These are phyloP conservation scores for Megastigmus dorsalis DNA, from an alignment of 2,888 invertebrate species.

Conservation along the genomic window DNA sequence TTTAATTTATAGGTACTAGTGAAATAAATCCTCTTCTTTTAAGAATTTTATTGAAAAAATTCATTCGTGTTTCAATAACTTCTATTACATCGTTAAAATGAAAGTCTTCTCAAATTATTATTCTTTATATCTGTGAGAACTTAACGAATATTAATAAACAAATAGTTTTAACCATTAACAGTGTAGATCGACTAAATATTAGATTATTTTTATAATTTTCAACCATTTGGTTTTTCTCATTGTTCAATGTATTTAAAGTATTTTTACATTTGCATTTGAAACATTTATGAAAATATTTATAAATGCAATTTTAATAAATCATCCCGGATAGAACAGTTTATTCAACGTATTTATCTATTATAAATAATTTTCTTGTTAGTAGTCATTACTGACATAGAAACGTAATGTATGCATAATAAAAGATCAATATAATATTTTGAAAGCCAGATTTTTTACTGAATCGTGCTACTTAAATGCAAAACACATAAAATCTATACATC, in stretches of 20 bases:
- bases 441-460: not conserved
- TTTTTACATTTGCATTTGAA: not conserved
- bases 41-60: too few relatives aligned
- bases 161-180: too few relatives aligned
- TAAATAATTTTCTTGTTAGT: slow-evolving; percentile 2
- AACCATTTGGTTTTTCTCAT: not conserved
- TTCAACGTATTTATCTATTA: not conserved
- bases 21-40: too few relatives aligned
- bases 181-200: too few relatives aligned
- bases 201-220: too few relatives aligned
- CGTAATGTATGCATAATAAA: slow-evolving; percentile 18
- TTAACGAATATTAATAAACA: too few relatives aligned
- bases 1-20: too few relatives aligned
- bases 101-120: too few relatives aligned
- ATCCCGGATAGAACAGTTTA: not conserved
- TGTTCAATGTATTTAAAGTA: not conserved
- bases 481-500: too few relatives aligned
- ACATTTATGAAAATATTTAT: not conserved
- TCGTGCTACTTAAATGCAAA: not conserved
- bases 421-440: slow-evolving; percentile 18
- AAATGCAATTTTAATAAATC: slow-evolving; percentile 6
- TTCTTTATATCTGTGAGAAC: too few relatives aligned
- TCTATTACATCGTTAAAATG: too few relatives aligned
- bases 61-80: too few relatives aligned
- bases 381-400: not conserved